Percentiles rank a stretch among this genome's conserved stretches.
These are phyloP conservation scores for Plagiodera versicolora DNA, from an alignment of 2,888 invertebrate species.

Conservation along the genomic window DNA sequence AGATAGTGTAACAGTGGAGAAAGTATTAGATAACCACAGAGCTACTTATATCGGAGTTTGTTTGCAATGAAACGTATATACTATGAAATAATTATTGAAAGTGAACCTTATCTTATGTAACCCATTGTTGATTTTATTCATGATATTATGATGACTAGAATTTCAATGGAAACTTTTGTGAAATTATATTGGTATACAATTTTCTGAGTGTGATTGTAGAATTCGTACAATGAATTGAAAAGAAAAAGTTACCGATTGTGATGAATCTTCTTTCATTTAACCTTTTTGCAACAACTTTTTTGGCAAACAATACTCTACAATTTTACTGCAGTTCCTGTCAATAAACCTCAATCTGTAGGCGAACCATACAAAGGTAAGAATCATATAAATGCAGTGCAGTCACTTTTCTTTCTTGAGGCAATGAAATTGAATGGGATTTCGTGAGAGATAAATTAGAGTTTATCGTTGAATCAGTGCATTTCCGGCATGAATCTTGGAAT, in stretches of 20 bases:
- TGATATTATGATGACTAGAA: neutral
- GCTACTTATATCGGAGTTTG: slow-evolving; percentile 4
- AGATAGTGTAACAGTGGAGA: slow-evolving; percentile 8
- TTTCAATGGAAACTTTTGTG: neutral
- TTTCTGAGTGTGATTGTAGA: too few relatives aligned
- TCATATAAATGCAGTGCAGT: neutral
- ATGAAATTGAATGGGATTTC: neutral
- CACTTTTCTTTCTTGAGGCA: slow-evolving; percentile 1
- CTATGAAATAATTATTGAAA: slow-evolving; percentile 19
- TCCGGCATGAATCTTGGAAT: too few relatives aligned
- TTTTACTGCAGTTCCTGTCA: too few relatives aligned
- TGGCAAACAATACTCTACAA: too few relatives aligned
- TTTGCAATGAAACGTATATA: slow-evolving; percentile 3
- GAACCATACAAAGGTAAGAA: too few relatives aligned
- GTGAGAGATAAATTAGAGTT: slow-evolving; percentile 1
- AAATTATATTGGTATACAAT: neutral
- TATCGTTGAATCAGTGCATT: slow-evolving; percentile 6
- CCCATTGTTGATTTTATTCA: neutral
- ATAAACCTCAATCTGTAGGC: too few relatives aligned
- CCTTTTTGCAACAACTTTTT: too few relatives aligned
- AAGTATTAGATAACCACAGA: slow-evolving; percentile 8
- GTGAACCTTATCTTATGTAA: slow-evolving; percentile 17
- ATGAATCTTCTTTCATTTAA: too few relatives aligned
- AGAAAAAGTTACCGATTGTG: too few relatives aligned
- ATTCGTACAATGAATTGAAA: too few relatives aligned